These are phyloP conservation scores for Andrena marginata DNA, from an alignment of 2,888 invertebrate species.

Conservation along the genomic window DNA sequence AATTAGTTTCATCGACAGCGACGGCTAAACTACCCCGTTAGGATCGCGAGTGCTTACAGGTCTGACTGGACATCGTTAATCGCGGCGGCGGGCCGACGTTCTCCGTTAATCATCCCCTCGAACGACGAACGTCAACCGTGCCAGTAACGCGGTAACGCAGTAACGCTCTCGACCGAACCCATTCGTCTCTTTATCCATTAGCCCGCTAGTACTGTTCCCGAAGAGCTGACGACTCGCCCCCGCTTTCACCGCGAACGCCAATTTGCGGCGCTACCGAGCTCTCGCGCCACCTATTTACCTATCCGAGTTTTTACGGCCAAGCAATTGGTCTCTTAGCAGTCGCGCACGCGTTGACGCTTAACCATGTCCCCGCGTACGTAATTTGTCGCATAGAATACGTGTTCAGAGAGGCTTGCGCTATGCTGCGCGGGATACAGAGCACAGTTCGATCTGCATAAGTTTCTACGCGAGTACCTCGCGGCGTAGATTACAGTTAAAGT, in stretches of 20 bases:
- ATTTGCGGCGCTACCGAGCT: constrained; percentile 38
- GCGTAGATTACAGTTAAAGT: too few relatives aligned
- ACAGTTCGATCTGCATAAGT: too few relatives aligned
- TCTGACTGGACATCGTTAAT: constrained; percentile 62
- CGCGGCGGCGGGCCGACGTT: constrained; percentile 63
- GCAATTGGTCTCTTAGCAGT: not conserved
- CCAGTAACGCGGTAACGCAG: constrained; percentile 51
- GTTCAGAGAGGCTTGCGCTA: too few relatives aligned
- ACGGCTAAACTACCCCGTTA: constrained; percentile 49
- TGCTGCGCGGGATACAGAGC: too few relatives aligned
- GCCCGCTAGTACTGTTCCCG: constrained; percentile 31
- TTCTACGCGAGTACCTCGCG: too few relatives aligned
- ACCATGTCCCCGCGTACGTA: not conserved
- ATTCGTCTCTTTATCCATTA: constrained; percentile 73
- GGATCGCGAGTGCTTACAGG: constrained; percentile 40
- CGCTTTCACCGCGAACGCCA: constrained; percentile 34
- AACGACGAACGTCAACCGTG: constrained; percentile 55
- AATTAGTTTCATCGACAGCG: constrained; percentile 40
- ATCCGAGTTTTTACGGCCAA: constrained; percentile 12
- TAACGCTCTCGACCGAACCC: constrained; percentile 54
- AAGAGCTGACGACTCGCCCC: constrained; percentile 30
- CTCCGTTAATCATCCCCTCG: constrained; percentile 71
- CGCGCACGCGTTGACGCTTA: not conserved
- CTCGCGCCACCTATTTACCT: constrained; percentile 14
- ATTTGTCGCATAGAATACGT: not conserved